Percentiles rank a stretch among this genome's conserved stretches.
These are phyloP conservation scores for Oxytorus armatus DNA, from an alignment of 2,888 invertebrate species.

Conservation along the genomic window DNA sequence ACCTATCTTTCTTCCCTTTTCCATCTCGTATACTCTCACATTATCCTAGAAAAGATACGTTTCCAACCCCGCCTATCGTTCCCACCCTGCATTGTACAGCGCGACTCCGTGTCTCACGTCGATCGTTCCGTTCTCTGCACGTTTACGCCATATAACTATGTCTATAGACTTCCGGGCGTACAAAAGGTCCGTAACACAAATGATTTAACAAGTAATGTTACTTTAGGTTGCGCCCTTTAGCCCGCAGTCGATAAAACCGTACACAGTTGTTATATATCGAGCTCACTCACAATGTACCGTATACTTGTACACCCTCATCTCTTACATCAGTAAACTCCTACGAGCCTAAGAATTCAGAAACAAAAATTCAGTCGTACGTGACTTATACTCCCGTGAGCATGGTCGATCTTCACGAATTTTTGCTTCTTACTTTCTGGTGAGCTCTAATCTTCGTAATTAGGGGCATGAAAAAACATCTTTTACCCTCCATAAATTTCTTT, in stretches of 20 bases:
- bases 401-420: constrained; percentile 75
- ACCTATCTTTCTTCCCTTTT: constrained; percentile 14
- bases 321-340: constrained; percentile 20
- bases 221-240: not conserved
- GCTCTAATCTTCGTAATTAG: constrained; percentile 16
- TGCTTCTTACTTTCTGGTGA: constrained; percentile 74
- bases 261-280: not conserved
- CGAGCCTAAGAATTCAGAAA: constrained; percentile 48
- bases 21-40: constrained; percentile 41
- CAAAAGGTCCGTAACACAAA: not conserved
- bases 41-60: constrained; percentile 48
- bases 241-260: not conserved
- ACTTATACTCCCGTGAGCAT: constrained; percentile 66
- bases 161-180: not conserved
- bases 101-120: constrained; percentile 52
- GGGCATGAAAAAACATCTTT: not conserved
- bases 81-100: constrained; percentile 49
- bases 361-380: constrained; percentile 69
- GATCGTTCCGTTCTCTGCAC: constrained; percentile 33
- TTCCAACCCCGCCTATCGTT: constrained; percentile 53
- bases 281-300: constrained; percentile 7
- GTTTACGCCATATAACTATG: not conserved
- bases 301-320: constrained; percentile 15
- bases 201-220: not conserved
- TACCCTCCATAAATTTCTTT: too few relatives aligned